Evolutionary conservation across 2,113 vertebrate genomes (phyloP), one percentile per base, ranked within the genome.

Genomic region (Phoenicopterus ruber): DNA sequence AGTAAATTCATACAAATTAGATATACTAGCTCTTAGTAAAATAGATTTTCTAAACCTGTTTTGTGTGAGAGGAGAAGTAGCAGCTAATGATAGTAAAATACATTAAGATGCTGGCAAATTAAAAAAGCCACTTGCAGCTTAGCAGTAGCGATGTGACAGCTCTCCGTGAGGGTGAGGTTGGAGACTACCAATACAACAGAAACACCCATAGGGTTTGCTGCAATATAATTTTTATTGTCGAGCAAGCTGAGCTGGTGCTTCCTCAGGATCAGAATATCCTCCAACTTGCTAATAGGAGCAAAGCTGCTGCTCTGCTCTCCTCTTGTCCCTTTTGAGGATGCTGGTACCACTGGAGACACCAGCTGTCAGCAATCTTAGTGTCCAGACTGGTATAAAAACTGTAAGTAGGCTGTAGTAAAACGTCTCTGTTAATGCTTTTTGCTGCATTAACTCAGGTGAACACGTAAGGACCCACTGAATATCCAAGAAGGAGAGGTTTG

Each of bases 21-120:
- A 96, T 96, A 96, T 96, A 94, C 70, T 94, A 88, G 94, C 95
- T 97, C 94, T 96, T 96, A 94, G 91, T 93, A 97, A 95, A 97
- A 96, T 85, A 97, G 96, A 91, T 97, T 97, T 96, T 96, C 86
- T 96, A 96, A 95, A 94, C 91, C 93, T 94, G 85, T 96, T 97
- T 97, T 97, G 91, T 97, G 83, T 95, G 94, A 95, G 97, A 91
- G 74, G 47, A 96, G 87, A 96, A 96, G 81, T 93, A 96, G 79
- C 83, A 95, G 89, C 91, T 97, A 96, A 96, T 97, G 97, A 97
- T 73, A 88, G 86, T 91, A 96, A 97, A 97, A 95, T 81, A 94
- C 96, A 96, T 97, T 97, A 97, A 91, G 87, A 92, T 91, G 71
- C 83, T 94, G 92, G 80, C 86, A 96, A 97, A 96, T 94, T 92